A percentile compares a stretch with the other conserved stretches of the same genome.
Evolutionary conservation across 2,797 vertebrate genomes (phyloP).

Genomic region (Anguilla marmorata): DNA sequence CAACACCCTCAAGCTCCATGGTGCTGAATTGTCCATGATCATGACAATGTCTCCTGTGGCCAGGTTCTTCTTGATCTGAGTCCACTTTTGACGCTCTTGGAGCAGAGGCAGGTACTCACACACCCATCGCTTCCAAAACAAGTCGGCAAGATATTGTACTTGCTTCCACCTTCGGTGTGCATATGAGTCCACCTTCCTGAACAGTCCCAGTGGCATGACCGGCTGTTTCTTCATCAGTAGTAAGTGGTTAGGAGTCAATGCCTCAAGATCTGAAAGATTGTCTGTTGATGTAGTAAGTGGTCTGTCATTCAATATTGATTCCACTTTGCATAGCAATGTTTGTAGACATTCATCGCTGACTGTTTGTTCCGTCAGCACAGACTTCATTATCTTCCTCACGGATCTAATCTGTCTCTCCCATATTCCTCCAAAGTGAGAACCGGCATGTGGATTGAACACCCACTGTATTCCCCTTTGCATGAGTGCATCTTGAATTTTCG

Average conservation of each 20-base stretch:
- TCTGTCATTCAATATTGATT: not conserved
- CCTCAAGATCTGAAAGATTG: slow-evolving; percentile 16
- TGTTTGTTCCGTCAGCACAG: slow-evolving; percentile 11
- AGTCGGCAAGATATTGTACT: slow-evolving; percentile 24
- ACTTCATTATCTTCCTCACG: not conserved
- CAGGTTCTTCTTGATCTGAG: too few species aligned
- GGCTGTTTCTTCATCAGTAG: slow-evolving; percentile 12
- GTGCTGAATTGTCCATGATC: too few species aligned
- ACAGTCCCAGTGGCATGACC: not conserved
- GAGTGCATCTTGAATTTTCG: not conserved
- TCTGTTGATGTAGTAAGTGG: slow-evolving; percentile 17
- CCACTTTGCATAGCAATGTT: slow-evolving; percentile 36
- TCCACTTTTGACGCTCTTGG: too few species aligned
- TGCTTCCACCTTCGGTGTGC: slow-evolving; percentile 35
- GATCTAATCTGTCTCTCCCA: slow-evolving; percentile 11
- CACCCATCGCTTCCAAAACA: slow-evolving; percentile 40
- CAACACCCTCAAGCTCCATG: too few species aligned
- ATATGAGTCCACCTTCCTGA: slow-evolving; percentile 33
- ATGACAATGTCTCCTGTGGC: too few species aligned
- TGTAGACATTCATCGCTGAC: slow-evolving; percentile 38
- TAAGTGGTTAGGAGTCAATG: slow-evolving; percentile 9
- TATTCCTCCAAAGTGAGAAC: not conserved
- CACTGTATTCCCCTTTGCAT: not conserved
- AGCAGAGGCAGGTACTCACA: slow-evolving; percentile 27
- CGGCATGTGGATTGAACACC: not conserved